Percentiles rank a stretch among this genome's conserved stretches.
Evolutionary conservation across 2,797 vertebrate genomes (phyloP).

Genomic region (Pseudochromis fuscus): DNA sequence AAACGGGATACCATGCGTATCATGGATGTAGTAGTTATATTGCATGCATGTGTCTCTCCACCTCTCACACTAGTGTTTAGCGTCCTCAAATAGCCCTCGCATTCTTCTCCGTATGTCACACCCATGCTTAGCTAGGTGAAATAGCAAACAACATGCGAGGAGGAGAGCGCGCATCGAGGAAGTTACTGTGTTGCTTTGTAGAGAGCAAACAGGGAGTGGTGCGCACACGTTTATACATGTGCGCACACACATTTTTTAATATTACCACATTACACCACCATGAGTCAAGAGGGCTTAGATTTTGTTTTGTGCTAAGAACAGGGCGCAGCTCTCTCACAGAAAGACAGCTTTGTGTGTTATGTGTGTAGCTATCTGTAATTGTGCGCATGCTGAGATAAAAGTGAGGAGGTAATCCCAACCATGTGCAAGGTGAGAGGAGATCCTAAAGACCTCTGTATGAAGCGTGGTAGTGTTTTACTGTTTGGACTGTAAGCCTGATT

Average conservation of each 20-base stretch:
- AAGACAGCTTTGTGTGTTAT: slow-evolving; percentile 29
- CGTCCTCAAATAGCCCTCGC: slow-evolving; percentile 45
- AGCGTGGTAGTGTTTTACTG: slow-evolving; percentile 17
- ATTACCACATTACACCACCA: slow-evolving; percentile 31
- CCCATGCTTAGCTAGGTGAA: slow-evolving; percentile 52
- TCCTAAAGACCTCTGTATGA: slow-evolving; percentile 30
- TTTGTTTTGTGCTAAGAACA: slow-evolving; percentile 51
- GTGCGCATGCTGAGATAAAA: slow-evolving; percentile 50
- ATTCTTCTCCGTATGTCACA: slow-evolving; percentile 50
- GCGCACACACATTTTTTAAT: slow-evolving; percentile 14
- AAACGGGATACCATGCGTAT: not conserved
- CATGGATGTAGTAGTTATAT: slow-evolving; percentile 8
- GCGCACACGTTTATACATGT: not conserved
- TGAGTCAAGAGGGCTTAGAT: slow-evolving; percentile 62
- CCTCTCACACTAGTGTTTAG: not conserved
- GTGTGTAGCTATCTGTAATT: slow-evolving; percentile 4
- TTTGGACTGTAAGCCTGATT: slow-evolving; percentile 27
- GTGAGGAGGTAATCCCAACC: slow-evolving; percentile 40
- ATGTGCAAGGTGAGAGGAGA: slow-evolving; percentile 41
- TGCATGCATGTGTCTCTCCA: slow-evolving; percentile 7
- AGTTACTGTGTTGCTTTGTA: slow-evolving; percentile 65
- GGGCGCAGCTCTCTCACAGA: slow-evolving; percentile 39
- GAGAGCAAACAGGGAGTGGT: slow-evolving; percentile 76
- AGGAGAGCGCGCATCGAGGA: slow-evolving; percentile 66
- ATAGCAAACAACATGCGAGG: slow-evolving; percentile 55